Evolutionary conservation across 2,888 invertebrate genomes (phyloP), one percentile per base, ranked within the genome.

Genomic region (Latheticus oryzae): DNA sequence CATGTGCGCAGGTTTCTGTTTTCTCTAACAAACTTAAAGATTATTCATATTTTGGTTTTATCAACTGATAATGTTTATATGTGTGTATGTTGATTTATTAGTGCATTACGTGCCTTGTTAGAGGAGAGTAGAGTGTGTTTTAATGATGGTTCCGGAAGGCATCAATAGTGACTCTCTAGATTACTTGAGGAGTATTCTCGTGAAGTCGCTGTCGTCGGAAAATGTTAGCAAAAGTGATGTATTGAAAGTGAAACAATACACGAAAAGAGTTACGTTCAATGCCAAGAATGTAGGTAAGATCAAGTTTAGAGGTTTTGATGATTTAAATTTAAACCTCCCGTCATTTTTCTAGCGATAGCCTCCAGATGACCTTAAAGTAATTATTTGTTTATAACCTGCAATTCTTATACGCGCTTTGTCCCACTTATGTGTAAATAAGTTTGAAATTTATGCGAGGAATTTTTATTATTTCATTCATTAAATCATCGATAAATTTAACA

Each of bases 191-290:
- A 82, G 82, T 48, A 83, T 84, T 65, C 78, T 84, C 50, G 81
- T 84, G 65, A 80, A 80, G 58, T 83, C 84, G 26, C 69, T 84
- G 67, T 82, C 83, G 19, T 77, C 80, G 60, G 84, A 84, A 75
- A 84, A 84, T 73, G 78, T 84, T 52, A 80, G 82, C 4, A 77
- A 79, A 26, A 76, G 78, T 69, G 82, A 82, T 68, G 72, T 80
- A 40, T 70, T 62, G 32, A 68, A 67, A 63, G 67, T 69, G 42
- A 58, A 59, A 48, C 55, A 50, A 16, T 59, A 40, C 37, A 47
- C 42, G 19, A 59, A 59, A 32, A 54, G 30, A 42, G 54, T 54
- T 9, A 12, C 50, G 8, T 59, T 50, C 30, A 17, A 19, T 17
- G 30, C 26, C 30, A 48, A 42, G 15, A 15, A 48, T 52, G 24